These are phyloP conservation scores for Pemphredon lugubris DNA, from an alignment of 2,888 invertebrate genomes.

Conservation along the genomic window DNA sequence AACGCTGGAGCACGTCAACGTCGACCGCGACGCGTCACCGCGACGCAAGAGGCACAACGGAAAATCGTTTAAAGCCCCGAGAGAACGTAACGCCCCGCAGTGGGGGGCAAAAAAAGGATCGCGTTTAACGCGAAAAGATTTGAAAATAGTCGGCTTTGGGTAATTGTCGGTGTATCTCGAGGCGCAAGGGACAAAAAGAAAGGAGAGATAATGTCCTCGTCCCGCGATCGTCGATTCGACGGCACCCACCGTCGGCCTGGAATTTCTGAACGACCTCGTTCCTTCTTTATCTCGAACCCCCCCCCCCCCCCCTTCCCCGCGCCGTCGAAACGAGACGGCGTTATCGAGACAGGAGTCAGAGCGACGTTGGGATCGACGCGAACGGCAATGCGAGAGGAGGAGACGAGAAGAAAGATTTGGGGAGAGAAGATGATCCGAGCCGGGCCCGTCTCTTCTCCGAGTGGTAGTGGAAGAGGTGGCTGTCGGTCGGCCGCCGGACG, in stretches of 20 bases:
- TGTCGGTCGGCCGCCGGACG: slow-evolving; percentile 77
- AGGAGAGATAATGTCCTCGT: slow-evolving; percentile 10
- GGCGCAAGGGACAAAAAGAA: slow-evolving; percentile 32
- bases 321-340: slow-evolving; percentile 63
- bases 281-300: slow-evolving; percentile 47
- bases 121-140: no score
- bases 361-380: slow-evolving; percentile 71
- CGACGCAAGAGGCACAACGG: no score
- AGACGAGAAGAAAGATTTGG: slow-evolving; percentile 55
- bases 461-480: slow-evolving; percentile 60
- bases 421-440: slow-evolving; percentile 58
- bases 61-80: no score
- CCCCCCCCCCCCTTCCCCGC: no score
- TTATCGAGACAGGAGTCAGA: slow-evolving; percentile 68
- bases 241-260: no score
- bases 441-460: slow-evolving; percentile 4
- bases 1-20: neutral
- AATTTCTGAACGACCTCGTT: no score
- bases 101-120: no score
- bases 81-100: no score
- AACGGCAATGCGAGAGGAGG: slow-evolving; percentile 63
- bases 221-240: no score
- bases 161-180: no score
- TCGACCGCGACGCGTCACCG: no score
- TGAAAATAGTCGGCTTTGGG: no score